Evolutionary conservation across 2,888 invertebrate species (phyloP).

Genomic region (Ophion slaviceki): DNA sequence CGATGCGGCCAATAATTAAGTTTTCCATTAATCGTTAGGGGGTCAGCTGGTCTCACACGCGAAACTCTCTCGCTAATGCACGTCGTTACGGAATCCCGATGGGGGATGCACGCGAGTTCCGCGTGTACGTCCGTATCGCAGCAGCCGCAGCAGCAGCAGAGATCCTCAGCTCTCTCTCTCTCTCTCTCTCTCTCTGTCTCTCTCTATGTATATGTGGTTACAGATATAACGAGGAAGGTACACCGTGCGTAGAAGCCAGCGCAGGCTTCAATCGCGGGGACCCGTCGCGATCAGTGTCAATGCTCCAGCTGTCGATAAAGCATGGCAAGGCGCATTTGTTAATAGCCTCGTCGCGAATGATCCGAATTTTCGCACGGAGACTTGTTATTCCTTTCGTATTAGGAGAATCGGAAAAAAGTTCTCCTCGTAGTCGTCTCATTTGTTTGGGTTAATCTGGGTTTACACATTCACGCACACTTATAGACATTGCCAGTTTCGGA

Average conservation of each 20-base stretch:
- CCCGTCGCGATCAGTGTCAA: constrained; percentile 7
- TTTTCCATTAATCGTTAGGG: constrained; percentile 80
- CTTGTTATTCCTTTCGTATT: background rate
- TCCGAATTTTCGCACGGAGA: constrained; percentile 5
- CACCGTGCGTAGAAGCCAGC: constrained; percentile 3
- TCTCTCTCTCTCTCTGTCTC: background rate
- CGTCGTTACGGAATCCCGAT: constrained; percentile 66
- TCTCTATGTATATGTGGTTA: background rate
- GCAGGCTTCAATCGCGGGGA: background rate
- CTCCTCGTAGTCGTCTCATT: background rate
- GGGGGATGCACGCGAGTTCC: constrained; percentile 38
- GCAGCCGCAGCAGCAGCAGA: background rate
- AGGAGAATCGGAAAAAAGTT: background rate
- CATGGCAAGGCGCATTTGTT: background rate
- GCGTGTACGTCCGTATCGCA: constrained; percentile 7
- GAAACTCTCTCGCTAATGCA: constrained; percentile 68
- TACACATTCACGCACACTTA: background rate
- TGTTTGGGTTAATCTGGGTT: background rate
- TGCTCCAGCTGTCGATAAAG: constrained; percentile 20
- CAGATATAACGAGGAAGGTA: background rate
- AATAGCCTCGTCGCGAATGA: background rate
- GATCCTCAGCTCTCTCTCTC: background rate
- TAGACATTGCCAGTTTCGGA: background rate
- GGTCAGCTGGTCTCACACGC: constrained; percentile 78
- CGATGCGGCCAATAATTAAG: constrained; percentile 77